Conservation (phyloP, 1,140 invertebrate species). For the Papilio aristodemus region DNA sequence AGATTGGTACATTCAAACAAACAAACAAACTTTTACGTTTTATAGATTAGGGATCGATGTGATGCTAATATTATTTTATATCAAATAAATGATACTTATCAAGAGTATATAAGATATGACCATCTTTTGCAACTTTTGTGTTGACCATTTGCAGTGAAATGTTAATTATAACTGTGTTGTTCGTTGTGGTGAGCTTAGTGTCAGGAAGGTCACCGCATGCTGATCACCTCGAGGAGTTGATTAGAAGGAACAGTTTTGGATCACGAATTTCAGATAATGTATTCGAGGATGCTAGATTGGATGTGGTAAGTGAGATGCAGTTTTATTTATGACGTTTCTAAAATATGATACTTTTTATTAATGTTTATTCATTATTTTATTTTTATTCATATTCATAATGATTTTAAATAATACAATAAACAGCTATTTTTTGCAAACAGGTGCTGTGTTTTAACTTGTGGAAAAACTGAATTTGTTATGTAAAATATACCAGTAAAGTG, state of each 20-base stretch:
- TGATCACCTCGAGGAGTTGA: conserved; percentile 40
- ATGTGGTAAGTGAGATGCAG: conserved; percentile 52
- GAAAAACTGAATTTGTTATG: too few relatives aligned
- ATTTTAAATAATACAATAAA: too few relatives aligned
- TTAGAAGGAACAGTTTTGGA: conserved; percentile 31
- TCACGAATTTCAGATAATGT: conserved; percentile 49
- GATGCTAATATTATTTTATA: neutral
- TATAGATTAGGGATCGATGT: neutral
- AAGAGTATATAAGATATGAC: neutral
- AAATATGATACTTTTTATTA: too few relatives aligned
- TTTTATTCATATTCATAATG: neutral
- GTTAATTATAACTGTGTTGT: conserved; percentile 30
- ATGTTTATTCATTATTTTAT: too few relatives aligned
- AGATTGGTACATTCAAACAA: too few relatives aligned
- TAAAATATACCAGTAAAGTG: too few relatives aligned
- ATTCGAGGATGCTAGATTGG: conserved; percentile 57
- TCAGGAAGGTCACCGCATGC: conserved; percentile 40
- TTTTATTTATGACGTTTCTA: too few relatives aligned
- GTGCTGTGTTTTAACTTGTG: too few relatives aligned
- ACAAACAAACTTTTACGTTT: too few relatives aligned
- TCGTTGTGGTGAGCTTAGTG: conserved; percentile 10
- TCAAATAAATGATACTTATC: neutral
- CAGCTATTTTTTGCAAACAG: too few relatives aligned
- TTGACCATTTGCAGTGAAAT: neutral
- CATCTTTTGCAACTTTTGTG: neutral